Base-by-base conservation (phyloP, 37 sponge, comb jelly and placozoan species). In the Mnemiopsis leidyi region DNA sequence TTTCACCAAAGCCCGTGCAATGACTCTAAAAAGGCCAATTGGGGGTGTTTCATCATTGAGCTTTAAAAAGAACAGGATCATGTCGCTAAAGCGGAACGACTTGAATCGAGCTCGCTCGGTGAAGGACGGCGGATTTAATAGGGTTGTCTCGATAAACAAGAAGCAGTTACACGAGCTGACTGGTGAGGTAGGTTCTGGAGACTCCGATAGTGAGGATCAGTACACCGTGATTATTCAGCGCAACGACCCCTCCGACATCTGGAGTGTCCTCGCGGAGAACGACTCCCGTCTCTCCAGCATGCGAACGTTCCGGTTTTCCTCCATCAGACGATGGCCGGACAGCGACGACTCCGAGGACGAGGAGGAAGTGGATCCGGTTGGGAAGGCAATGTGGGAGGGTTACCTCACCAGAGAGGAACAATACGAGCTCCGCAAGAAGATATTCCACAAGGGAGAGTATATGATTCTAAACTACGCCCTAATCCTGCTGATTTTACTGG, bases 381-480 rank as follows among this genome's bases (percentile, higher is more conserved):
- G 75, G 21, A 5, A n/a, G 75, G 75, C 30, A 71, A 18, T 29
- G 75, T 71, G 25, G 25, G 75, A 28, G 3, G 75, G 75, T 13
- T 71, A 71, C 23, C 25, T 29, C n/a, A 23, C 30, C 7, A 13
- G 75, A 5, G 75, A 71, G 25, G 75, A 71, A 25, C 75, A 71
- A 25, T 29, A 28, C 30, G 75, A 71, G 30, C 5, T n/a, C n/a
- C 3, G 75, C 3, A 71, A 71, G 30, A n/a, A 71, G 30, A 71
- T 71, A n/a, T 28, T 71, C 30, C 30, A 71, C 75, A 71, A 71
- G 30, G 75, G 75, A 5, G 75, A 71, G 75, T 71, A 71, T 28
- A 71, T 71, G 75, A 71, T 28, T 5, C 75, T 71, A 5, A 71
- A 71, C 30, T 71, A 71, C 23, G 75, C 75, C n/a, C 30, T 71